Percentiles rank a stretch among this genome's conserved stretches.
Evolutionary conservation across 2,888 invertebrate species (phyloP).

Genomic region (Thereva unica): DNA sequence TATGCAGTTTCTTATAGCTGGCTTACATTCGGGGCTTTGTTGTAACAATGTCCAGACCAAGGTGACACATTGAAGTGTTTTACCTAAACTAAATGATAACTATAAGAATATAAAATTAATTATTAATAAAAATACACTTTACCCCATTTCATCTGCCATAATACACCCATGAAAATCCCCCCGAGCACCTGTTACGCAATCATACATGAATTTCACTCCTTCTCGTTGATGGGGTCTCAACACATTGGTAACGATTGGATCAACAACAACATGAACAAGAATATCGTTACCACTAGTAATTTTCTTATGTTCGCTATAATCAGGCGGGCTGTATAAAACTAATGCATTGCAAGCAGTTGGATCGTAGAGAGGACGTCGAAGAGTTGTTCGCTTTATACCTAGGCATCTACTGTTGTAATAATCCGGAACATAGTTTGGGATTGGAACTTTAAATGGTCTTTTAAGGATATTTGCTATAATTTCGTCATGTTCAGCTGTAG

Average conservation of each 20-base stretch:
- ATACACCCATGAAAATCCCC: slow-evolving; percentile 90
- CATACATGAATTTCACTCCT: slow-evolving; percentile 99
- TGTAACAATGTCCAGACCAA: slow-evolving; percentile 91
- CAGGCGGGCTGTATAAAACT: slow-evolving; percentile 83
- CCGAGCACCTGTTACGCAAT: slow-evolving; percentile 92
- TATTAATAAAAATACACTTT: neutral
- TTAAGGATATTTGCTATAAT: slow-evolving; percentile 80
- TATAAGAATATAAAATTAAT: neutral
- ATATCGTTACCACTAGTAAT: slow-evolving; percentile 71
- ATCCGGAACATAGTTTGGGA: slow-evolving; percentile 81
- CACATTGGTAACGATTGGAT: slow-evolving; percentile 87
- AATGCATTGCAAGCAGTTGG: slow-evolving; percentile 91
- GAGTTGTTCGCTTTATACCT: slow-evolving; percentile 70
- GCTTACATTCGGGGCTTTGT: slow-evolving; percentile 90
- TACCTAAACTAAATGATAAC: slow-evolving; percentile 68
- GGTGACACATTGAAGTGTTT: slow-evolving; percentile 96
- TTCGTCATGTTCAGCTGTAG: slow-evolving; percentile 70
- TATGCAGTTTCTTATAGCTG: slow-evolving; percentile 88
- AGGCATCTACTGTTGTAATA: slow-evolving; percentile 74
- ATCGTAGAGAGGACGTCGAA: slow-evolving; percentile 79
- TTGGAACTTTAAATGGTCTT: slow-evolving; percentile 90
- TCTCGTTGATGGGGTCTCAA: slow-evolving; percentile 97
- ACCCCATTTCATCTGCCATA: slow-evolving; percentile 99
- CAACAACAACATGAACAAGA: slow-evolving; percentile 93
- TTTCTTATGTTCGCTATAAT: slow-evolving; percentile 83